Percentiles rank a stretch among this genome's conserved stretches.
These are phyloP conservation scores for Aphodius granarius DNA, from an alignment of 2,888 invertebrate genomes.

Conservation along the genomic window DNA sequence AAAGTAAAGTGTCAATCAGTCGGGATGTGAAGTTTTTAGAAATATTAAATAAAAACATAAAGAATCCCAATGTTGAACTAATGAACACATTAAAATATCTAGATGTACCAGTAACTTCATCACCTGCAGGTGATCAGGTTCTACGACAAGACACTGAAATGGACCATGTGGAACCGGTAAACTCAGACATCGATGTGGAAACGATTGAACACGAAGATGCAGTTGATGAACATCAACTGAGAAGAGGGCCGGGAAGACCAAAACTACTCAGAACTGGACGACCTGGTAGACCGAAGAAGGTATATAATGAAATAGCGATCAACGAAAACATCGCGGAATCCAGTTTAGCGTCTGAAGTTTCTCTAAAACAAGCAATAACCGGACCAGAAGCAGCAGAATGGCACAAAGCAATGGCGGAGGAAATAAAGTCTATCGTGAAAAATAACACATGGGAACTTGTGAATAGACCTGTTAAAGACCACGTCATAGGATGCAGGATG, in stretches of 20 bases:
- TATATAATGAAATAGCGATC: not conserved
- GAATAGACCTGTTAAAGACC: slow-evolving; percentile 30
- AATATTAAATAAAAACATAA: not conserved
- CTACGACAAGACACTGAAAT: too few relatives aligned
- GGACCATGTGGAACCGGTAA: not conserved
- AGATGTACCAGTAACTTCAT: not conserved
- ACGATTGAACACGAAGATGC: not conserved
- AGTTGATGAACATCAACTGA: not conserved
- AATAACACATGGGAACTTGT: slow-evolving; percentile 37
- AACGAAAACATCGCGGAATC: not conserved
- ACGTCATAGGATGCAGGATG: slow-evolving; percentile 21
- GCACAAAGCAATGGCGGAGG: slow-evolving; percentile 28
- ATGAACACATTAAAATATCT: not conserved
- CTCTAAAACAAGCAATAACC: not conserved
- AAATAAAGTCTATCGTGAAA: slow-evolving; percentile 30
- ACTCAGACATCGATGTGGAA: not conserved
- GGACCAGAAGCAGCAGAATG: slow-evolving; percentile 1
- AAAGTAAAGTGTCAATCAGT: slow-evolving; percentile 27
- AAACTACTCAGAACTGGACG: not conserved
- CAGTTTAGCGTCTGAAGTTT: not conserved
- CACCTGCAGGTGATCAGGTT: not conserved
- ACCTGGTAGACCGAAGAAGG: slow-evolving; percentile 3
- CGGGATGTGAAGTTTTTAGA: slow-evolving; percentile 32
- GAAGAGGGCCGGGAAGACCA: slow-evolving; percentile 7
- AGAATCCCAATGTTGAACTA: not conserved